Conservation (phyloP, 1,140 invertebrate genomes). For the Calliphora vicina region DNA sequence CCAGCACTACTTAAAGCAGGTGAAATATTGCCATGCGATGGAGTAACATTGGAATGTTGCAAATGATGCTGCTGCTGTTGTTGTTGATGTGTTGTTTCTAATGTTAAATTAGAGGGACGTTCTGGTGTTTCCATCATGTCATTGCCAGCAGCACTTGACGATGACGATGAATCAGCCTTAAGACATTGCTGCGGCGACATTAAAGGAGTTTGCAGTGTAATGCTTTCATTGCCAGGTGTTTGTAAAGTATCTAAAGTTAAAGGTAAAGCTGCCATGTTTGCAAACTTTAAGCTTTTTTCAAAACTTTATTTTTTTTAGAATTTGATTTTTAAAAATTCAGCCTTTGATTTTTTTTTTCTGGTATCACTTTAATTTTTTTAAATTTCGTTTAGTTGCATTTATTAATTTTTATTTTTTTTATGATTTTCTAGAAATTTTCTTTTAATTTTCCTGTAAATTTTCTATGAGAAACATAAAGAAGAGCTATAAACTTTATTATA, state of each 20-base stretch:
- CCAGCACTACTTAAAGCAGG: constrained; percentile 5
- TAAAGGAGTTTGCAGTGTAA: background rate
- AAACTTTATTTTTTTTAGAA: background rate
- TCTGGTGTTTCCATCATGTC: background rate
- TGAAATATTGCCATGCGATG: background rate
- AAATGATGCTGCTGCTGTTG: background rate
- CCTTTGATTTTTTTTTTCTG: background rate
- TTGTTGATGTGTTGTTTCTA: background rate
- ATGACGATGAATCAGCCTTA: background rate
- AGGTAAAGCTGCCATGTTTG: background rate
- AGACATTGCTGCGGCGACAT: background rate
- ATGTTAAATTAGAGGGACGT: constrained; percentile 8
- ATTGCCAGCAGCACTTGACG: background rate
- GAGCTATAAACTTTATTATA: background rate
- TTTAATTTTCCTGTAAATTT: background rate
- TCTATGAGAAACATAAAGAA: background rate
- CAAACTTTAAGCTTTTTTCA: background rate
- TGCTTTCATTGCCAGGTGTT: background rate
- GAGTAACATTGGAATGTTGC: constrained; percentile 6
- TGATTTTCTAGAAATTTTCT: background rate
- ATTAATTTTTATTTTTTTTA: background rate
- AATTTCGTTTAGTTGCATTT: background rate
- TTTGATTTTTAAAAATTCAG: background rate
- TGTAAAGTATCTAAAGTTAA: constrained; percentile 3
- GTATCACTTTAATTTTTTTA: background rate